These are phyloP conservation scores for Caenorhabditis remanei DNA, from an alignment of 1,140 invertebrate genomes.

Conservation along the genomic window DNA sequence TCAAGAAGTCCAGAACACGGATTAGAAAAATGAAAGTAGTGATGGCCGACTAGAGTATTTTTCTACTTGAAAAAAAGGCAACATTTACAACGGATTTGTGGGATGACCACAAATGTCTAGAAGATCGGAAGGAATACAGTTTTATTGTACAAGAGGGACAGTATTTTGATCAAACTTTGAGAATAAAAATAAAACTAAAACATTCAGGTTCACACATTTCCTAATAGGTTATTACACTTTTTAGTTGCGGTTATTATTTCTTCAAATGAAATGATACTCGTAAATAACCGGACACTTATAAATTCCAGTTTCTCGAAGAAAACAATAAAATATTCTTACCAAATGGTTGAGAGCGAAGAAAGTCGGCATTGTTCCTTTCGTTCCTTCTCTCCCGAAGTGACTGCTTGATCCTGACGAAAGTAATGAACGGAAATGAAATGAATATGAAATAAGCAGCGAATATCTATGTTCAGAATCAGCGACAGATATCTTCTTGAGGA, in stretches of 20 bases:
- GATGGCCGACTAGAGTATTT: background rate
- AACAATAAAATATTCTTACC: constrained; percentile 52
- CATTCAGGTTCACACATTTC: no score
- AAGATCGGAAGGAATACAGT: no score
- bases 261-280: background rate
- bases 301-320: constrained; percentile 34
- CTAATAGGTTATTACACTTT: no score
- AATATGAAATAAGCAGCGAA: background rate
- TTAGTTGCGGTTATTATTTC: no score
- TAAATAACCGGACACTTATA: constrained; percentile 6
- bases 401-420: constrained; percentile 14
- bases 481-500: constrained; percentile 4
- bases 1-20: constrained; percentile 44
- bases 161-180: no score
- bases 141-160: no score
- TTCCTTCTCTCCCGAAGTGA: background rate
- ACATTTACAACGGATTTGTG: background rate
- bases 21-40: constrained; percentile 21
- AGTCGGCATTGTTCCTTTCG: constrained; percentile 43
- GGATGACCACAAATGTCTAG: background rate
- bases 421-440: constrained; percentile 43
- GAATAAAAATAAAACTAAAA: no score
- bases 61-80: background rate
- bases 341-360: constrained; percentile 54
- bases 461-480: constrained; percentile 39